Conservation (phyloP, 1,140 invertebrate species). For the Chlorops oryzae region DNA sequence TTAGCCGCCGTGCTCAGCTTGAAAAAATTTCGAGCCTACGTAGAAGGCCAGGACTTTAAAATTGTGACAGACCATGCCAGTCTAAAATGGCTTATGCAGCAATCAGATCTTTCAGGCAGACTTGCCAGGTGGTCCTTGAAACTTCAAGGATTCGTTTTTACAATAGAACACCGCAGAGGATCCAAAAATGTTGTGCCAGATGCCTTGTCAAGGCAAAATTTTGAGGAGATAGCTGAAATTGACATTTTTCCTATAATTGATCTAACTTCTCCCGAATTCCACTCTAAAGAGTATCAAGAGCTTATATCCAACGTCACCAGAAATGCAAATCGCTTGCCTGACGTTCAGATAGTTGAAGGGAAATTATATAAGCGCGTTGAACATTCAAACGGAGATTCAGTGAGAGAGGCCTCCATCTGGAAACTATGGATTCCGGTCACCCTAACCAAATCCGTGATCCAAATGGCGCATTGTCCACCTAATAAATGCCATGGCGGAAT, state of each 20-base stretch:
- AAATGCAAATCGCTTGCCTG: neutral
- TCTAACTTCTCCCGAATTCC: neutral
- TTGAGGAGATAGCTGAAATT: slow-evolving; percentile 31
- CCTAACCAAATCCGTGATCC: neutral
- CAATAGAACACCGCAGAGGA: too few relatives aligned
- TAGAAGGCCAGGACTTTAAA: too few relatives aligned
- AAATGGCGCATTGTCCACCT: neutral
- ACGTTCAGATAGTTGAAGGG: neutral
- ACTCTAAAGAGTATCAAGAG: neutral
- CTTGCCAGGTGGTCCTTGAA: too few relatives aligned
- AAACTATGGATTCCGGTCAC: neutral
- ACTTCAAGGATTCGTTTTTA: too few relatives aligned
- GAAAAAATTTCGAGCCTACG: too few relatives aligned
- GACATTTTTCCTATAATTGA: slow-evolving; percentile 21
- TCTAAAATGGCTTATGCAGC: too few relatives aligned
- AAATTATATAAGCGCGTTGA: neutral
- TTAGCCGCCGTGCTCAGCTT: slow-evolving; percentile 7
- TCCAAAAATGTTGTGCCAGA: too few relatives aligned
- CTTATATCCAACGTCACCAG: neutral
- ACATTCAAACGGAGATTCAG: neutral
- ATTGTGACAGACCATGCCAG: too few relatives aligned
- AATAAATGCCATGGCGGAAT: too few relatives aligned
- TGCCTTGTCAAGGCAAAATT: too few relatives aligned
- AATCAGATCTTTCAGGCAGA: too few relatives aligned
- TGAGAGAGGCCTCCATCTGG: neutral